phyloP scores from a whole-genome alignment of 2,797 vertebrate genomes.

The Pangasius djambal region DNA sequence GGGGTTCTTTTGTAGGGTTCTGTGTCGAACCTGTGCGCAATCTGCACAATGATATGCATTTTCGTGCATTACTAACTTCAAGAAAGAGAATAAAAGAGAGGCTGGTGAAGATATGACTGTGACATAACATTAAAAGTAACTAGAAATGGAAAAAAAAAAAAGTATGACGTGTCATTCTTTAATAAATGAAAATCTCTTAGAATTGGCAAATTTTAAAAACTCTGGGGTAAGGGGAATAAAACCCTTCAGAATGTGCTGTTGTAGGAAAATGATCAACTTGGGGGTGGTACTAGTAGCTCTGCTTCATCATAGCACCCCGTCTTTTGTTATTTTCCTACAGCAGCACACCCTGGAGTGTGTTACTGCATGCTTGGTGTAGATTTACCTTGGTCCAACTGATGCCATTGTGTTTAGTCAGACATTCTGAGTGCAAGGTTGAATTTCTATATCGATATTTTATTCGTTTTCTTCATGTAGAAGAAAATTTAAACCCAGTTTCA shows the following conservation, averaged over 20 bases:
- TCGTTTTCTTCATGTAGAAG: neutral
- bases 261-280: neutral
- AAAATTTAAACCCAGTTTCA: neutral
- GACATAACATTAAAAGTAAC: neutral
- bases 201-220: too few relatives aligned
- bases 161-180: neutral
- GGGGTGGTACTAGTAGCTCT: neutral
- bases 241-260: neutral
- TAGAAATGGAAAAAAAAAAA: neutral
- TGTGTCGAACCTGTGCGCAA: neutral
- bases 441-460: too few relatives aligned
- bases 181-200: too few relatives aligned
- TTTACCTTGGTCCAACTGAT: neutral
- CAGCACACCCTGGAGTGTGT: neutral
- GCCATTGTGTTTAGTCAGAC: neutral
- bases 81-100: neutral
- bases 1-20: neutral
- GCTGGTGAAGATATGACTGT: neutral
- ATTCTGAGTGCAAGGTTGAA: neutral
- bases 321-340: neutral
- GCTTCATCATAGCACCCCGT: neutral
- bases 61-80: neutral
- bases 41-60: neutral
- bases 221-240: neutral
- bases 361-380: neutral